Evolutionary conservation across 2,797 vertebrate genomes (phyloP), one percentile per base, ranked within the genome.

Genomic region (Micrastur ruficollis): DNA sequence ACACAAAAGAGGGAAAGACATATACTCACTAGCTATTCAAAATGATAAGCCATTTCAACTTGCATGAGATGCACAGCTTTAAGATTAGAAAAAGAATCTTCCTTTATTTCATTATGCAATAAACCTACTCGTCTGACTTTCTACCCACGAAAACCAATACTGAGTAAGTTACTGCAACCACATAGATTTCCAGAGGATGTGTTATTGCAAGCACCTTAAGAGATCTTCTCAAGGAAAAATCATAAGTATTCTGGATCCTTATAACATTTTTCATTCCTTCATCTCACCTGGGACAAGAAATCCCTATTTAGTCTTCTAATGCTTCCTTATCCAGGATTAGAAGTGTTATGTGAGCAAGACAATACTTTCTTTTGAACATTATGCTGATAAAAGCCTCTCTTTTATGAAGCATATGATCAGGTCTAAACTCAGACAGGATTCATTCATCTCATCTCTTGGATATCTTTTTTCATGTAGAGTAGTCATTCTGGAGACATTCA

Each of bases 291-390:
- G 87, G 63, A 88, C 63, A 81, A 76, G 62, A 94, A 95, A 95
- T 90, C 49, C 56, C 73, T 89, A 21, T 76, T 95, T 95, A 95
- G 79, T 81, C 67, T 81, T 97, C 94, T 87, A 79, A 84, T 21
- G 55, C 88, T 95, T 91, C 74, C 70, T 84, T 34, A 56, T 81
- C 71, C 83, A 86, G 91, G 58, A 93, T 95, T 92, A 95, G 95
- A 95, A 86, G 55, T n/a, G 93, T 95, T 96, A 78, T 81, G 36
- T 91, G 76, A 96, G 32, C n/a, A 96, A 95, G 89, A 88, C 58
- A 88, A 86, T 89, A 82, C 44, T 84, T 97, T 79, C 76, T 90
- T 97, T 93, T 85, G 93, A 97, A 95, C n/a, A 85, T 79, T 59
- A 91, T 70, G n/a, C 72, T 87, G 82, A 66, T 92, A 89, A 68